Conservation (phyloP, 1,140 invertebrate species). For the Pissodes strobi region DNA sequence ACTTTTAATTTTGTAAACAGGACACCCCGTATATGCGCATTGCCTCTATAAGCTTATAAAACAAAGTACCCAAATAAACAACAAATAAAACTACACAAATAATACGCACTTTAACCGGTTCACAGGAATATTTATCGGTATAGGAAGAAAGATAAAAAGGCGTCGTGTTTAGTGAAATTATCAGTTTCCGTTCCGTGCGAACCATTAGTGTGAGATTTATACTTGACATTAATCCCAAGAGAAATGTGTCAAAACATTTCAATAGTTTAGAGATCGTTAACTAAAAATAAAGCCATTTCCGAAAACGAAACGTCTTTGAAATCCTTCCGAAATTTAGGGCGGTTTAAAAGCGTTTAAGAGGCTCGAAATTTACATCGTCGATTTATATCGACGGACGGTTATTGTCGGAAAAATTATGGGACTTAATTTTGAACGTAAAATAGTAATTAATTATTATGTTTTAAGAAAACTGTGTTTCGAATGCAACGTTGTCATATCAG, state of each 20-base stretch:
- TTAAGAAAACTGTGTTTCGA: too few species aligned
- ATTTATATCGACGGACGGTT: conserved; percentile 14
- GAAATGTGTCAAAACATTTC: conserved; percentile 45
- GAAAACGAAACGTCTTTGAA: conserved; percentile 24
- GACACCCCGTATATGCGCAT: too few species aligned
- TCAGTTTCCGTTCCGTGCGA: conserved; percentile 45
- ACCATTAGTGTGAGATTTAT: conserved; percentile 51
- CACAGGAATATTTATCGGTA: conserved; percentile 10
- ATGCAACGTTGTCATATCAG: too few species aligned
- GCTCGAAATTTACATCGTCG: conserved; percentile 6
- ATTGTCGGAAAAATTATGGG: conserved; percentile 2
- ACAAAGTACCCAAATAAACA: too few species aligned
- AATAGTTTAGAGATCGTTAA: conserved; percentile 35
- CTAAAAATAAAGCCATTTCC: conserved; percentile 41
- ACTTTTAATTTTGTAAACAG: too few species aligned
- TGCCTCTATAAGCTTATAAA: too few species aligned
- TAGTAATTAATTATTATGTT: too few species aligned
- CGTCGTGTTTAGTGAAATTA: conserved; percentile 39
- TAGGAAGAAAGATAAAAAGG: conserved; percentile 25
- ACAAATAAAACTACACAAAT: too few species aligned
- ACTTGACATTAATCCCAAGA: conserved; percentile 47
- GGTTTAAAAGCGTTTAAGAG: conserved; percentile 8
- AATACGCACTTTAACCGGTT: background rate
- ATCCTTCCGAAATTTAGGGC: conserved; percentile 18
- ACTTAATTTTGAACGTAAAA: conserved; percentile 21